Evolutionary conservation across 2,113 vertebrate species (phyloP), one percentile per base, ranked within the genome.

Genomic region (Pangasianodon gigas): DNA sequence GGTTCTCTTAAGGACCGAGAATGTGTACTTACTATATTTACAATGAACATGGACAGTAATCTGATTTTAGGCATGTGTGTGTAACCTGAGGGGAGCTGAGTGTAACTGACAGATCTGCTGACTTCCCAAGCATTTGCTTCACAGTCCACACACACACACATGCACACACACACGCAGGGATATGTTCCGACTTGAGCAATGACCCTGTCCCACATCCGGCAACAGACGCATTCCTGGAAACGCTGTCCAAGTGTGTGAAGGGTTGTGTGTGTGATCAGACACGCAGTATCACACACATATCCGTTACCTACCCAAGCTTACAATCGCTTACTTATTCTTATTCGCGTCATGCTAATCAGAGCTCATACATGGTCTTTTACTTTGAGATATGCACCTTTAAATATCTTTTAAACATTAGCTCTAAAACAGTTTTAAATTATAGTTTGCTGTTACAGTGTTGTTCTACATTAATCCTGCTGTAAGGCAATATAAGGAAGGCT

Each of bases 71-170:
- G 90, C 37, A 60, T 74, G 58, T 69, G 87, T 74, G 77, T 18
- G 89, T 88, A 96, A 96, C 87, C 89, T 87, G 95, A 96, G 93
- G 93, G 87, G 29, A 67, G 84, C 86, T 7, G 89, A 91, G 87
- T 65, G 87, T 84, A 83, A 91, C 79, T 80, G 84, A 71, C 26
- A 77, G 92, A 93, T 69, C 93, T 90, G 60, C 67, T 94, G 94
- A 94, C 95, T 90, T 90, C 92, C 92, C 77, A 85, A 91, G 93
- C 83, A 94, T 95, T 85, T 92, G 87, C 85, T 71, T 84, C 88
- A 91, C 52, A 87, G 56, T n/a, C 52, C 79, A 71, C 67, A 71
- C 69, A 71, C 69, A 37, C 69, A 96, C 95, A 95, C 29, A 41
- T 6, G 41, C 37, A 79, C 74, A 75, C 71, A 48, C 75, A 48